A percentile compares a stretch with the other conserved stretches of the same genome.
Conservation (phyloP, 64 coral and sea anemone genomes). For the Stichodactyla mertensii region DNA sequence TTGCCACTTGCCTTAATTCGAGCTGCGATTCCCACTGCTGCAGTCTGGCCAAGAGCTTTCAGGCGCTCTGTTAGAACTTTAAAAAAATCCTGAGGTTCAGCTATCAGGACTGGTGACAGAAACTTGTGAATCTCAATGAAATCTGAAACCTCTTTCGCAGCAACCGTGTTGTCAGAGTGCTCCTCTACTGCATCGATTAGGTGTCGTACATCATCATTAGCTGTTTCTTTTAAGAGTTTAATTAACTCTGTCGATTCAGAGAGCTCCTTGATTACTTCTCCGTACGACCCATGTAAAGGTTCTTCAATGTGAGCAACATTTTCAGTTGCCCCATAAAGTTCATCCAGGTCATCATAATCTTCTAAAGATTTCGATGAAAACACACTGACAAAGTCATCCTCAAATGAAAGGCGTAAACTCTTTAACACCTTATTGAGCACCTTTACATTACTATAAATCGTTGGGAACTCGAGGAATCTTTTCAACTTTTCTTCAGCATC, state of each 20-base stretch:
- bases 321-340: neutral
- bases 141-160: conserved; percentile 64
- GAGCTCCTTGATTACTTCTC: conserved; percentile 27
- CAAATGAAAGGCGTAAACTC: neutral
- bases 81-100: conserved; percentile 28
- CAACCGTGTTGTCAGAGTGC: conserved; percentile 73
- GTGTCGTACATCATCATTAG: conserved; percentile 62
- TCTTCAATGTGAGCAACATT: neutral
- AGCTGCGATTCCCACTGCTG: conserved; percentile 60
- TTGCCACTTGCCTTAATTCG: conserved; percentile 61
- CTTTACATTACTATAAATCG: neutral
- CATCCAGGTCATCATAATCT: neutral
- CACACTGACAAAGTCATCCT: neutral
- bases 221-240: conserved; percentile 62
- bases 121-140: conserved; percentile 87
- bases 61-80: neutral
- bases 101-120: conserved; percentile 27
- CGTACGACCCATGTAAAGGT: neutral
- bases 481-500: neutral
- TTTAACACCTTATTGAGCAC: neutral
- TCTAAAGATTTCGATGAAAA: neutral
- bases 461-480: neutral
- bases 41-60: conserved; percentile 1
- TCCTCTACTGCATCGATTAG: conserved; percentile 93
- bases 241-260: conserved; percentile 52